A percentile compares a stretch with the other conserved stretches of the same genome.
phyloP scores from a whole-genome alignment of 2,797 vertebrate genomes.

The Tachyglossus aculeatus region DNA sequence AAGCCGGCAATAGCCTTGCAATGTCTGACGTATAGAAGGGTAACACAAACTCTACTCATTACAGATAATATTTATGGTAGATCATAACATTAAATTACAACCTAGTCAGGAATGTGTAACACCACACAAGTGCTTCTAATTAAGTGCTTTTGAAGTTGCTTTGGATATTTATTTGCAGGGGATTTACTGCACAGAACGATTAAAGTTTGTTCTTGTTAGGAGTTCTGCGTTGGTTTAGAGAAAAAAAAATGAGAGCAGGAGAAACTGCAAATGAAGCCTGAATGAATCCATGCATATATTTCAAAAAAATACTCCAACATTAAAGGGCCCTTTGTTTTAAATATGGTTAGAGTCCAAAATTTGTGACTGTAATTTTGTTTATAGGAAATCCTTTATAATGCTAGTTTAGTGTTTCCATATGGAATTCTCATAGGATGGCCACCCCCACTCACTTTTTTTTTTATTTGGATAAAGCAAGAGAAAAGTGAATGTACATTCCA shows the following conservation, averaged over 20 bases:
- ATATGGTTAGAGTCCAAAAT: conserved; percentile 67
- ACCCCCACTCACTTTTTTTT: conserved; percentile 30
- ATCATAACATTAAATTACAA: conserved; percentile 82
- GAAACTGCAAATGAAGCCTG: conserved; percentile 55
- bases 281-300: conserved; percentile 42
- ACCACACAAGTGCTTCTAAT: conserved; percentile 81
- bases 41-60: conserved; percentile 74
- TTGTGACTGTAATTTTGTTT: conserved; percentile 81
- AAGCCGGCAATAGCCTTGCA: conserved; percentile 63
- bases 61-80: conserved; percentile 78
- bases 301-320: conserved; percentile 55
- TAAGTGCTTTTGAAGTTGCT: conserved; percentile 77
- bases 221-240: conserved; percentile 58
- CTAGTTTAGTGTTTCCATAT: conserved; percentile 86
- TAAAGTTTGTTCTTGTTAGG: conserved; percentile 79
- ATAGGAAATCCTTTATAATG: conserved; percentile 86
- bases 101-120: conserved; percentile 72
- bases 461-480: conserved; percentile 82
- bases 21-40: conserved; percentile 72
- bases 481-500: conserved; percentile 97
- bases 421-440: conserved; percentile 86
- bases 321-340: conserved; percentile 80
- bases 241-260: conserved; percentile 23
- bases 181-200: conserved; percentile 73
- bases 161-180: conserved; percentile 80